These are phyloP conservation scores for Drosophila subpulchrella DNA, from an alignment of 1,140 invertebrate species.

Conservation along the genomic window DNA sequence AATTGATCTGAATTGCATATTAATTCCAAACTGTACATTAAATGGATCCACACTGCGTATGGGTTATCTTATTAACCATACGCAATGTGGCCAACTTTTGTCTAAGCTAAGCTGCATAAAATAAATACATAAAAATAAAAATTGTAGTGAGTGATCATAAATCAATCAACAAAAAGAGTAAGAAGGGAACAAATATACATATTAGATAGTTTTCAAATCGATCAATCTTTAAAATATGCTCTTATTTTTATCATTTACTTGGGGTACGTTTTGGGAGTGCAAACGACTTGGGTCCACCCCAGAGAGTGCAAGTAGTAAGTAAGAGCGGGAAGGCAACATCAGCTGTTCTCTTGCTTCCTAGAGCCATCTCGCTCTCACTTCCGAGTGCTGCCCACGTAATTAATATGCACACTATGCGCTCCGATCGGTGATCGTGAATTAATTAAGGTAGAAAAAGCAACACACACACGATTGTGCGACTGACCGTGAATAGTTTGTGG, in stretches of 20 bases:
- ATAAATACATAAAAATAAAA: no score
- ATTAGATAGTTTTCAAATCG: no score
- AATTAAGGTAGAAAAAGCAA: conserved; percentile 17
- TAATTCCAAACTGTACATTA: no score
- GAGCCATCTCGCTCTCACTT: conserved; percentile 19
- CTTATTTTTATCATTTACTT: no score
- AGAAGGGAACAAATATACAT: no score
- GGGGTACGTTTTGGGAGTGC: no score
- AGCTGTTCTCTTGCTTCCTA: conserved; percentile 28
- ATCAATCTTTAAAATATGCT: no score
- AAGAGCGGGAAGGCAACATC: conserved; percentile 10
- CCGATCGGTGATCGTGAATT: conserved; percentile 50
- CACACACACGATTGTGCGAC: conserved; percentile 1
- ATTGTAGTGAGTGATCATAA: no score
- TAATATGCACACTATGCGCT: conserved; percentile 60
- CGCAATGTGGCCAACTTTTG: background rate
- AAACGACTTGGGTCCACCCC: conserved; percentile 7
- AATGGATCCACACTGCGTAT: background rate
- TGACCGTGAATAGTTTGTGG: conserved; percentile 41
- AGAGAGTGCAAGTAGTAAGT: conserved; percentile 4
- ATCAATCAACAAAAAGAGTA: no score
- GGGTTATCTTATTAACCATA: background rate
- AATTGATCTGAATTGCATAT: no score
- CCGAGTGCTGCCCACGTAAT: conserved; percentile 31
- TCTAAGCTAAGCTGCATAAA: no score